Evolutionary conservation across 2,888 invertebrate genomes (phyloP).

Genomic region (Andricus curvator): DNA sequence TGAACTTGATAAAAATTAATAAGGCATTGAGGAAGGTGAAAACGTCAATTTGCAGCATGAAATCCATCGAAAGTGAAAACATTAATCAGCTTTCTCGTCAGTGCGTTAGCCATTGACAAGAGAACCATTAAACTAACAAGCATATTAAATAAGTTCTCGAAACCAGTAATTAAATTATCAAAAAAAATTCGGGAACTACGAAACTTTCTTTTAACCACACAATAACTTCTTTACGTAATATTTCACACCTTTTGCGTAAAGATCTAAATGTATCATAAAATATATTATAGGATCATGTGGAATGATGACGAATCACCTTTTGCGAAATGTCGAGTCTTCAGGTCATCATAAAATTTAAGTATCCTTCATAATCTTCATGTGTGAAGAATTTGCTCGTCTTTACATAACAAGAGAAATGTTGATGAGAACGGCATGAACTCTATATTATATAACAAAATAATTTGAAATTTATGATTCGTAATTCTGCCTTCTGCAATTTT

Average conservation of each 20-base stretch:
- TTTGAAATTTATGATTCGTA: not conserved
- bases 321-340: not conserved
- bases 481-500: too few relatives aligned
- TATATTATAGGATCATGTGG: not conserved
- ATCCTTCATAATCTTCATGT: slow-evolving; percentile 17
- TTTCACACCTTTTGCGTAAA: slow-evolving; percentile 20
- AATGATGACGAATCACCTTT: not conserved
- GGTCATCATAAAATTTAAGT: slow-evolving; percentile 10
- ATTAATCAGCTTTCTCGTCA: slow-evolving; percentile 26
- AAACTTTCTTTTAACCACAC: slow-evolving; percentile 18
- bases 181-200: slow-evolving; percentile 1
- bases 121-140: slow-evolving; percentile 1
- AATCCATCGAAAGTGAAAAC: slow-evolving; percentile 35
- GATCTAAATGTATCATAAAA: not conserved
- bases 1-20: slow-evolving; percentile 37
- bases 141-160: not conserved
- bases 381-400: not conserved
- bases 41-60: not conserved
- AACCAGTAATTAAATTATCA: slow-evolving; percentile 19
- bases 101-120: slow-evolving; percentile 9
- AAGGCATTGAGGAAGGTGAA: slow-evolving; percentile 32
- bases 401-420: slow-evolving; percentile 12
- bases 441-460: not conserved
- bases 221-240: slow-evolving; percentile 13
- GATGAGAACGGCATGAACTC: not conserved